Percentiles rank a stretch among this genome's conserved stretches.
These are phyloP conservation scores for Trachelus tabidus DNA, from an alignment of 2,888 invertebrate genomes.

Conservation along the genomic window DNA sequence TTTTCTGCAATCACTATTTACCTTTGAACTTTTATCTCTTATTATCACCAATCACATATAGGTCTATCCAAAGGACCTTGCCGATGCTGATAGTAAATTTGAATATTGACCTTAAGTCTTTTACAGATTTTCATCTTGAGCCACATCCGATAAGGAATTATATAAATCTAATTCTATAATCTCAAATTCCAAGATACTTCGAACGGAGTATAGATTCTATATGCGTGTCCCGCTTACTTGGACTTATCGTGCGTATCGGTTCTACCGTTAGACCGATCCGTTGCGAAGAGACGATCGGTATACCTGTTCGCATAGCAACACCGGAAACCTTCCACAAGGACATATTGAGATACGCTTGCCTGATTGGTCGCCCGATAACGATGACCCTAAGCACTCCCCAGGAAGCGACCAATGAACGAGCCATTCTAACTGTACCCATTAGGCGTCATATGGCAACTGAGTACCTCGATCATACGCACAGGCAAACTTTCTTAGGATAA, in stretches of 20 bases:
- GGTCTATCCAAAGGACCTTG: neutral
- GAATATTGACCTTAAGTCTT: neutral
- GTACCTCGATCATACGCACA: neutral
- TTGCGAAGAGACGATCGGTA: conserved; percentile 30
- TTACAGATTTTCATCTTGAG: neutral
- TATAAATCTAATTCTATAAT: neutral
- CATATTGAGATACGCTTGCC: neutral
- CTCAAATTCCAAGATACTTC: neutral
- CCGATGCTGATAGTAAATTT: neutral
- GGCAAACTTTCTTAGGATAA: neutral
- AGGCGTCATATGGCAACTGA: neutral
- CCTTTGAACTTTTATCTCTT: neutral
- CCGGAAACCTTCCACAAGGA: conserved; percentile 34
- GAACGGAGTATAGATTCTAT: neutral
- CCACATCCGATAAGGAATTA: neutral
- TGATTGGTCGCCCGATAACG: neutral
- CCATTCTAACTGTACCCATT: conserved; percentile 3
- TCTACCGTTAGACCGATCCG: conserved; percentile 54
- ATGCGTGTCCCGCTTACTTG: neutral
- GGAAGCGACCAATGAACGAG: conserved; percentile 2
- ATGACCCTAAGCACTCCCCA: neutral
- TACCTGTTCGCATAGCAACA: conserved; percentile 38
- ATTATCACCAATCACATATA: neutral
- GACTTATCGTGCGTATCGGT: conserved; percentile 29
- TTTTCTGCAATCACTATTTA: neutral